Evolutionary conservation across 2,888 invertebrate species (phyloP).

Genomic region (Xanthia togata): DNA sequence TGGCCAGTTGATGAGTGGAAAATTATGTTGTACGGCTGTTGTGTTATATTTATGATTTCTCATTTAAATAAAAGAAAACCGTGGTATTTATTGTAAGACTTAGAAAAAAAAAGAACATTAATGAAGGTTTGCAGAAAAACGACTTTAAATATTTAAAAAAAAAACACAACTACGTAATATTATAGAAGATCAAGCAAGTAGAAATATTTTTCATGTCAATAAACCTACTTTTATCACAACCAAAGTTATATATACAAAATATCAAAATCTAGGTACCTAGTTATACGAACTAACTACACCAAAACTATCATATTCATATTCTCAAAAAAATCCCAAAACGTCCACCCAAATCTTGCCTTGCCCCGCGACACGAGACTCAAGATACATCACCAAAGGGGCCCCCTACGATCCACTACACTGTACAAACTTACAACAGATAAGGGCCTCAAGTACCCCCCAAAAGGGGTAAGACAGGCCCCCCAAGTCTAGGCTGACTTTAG

Average conservation of each 20-base stretch:
- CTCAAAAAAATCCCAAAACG: conserved; percentile 27
- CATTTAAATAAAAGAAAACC: neutral
- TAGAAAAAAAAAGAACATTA: neutral
- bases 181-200: neutral
- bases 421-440: conserved; percentile 90
- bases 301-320: neutral
- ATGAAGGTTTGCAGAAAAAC: neutral
- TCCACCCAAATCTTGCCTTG: conserved; percentile 63
- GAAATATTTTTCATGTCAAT: neutral
- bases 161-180: neutral
- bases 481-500: conserved; percentile 85
- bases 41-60: neutral
- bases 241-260: conserved; percentile 1
- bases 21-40: neutral
- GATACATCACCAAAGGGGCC: conserved; percentile 88
- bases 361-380: conserved; percentile 84
- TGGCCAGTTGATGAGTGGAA: neutral
- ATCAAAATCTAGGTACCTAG: neutral
- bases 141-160: neutral
- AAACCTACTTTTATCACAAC: neutral
- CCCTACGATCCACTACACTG: conserved; percentile 89
- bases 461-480: conserved; percentile 89
- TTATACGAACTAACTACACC: neutral
- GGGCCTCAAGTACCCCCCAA: conserved; percentile 89
- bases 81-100: neutral